Percentiles rank a stretch among this genome's conserved stretches.
Conservation (phyloP, 2,113 vertebrate genomes). For the Chroicocephalus ridibundus region DNA sequence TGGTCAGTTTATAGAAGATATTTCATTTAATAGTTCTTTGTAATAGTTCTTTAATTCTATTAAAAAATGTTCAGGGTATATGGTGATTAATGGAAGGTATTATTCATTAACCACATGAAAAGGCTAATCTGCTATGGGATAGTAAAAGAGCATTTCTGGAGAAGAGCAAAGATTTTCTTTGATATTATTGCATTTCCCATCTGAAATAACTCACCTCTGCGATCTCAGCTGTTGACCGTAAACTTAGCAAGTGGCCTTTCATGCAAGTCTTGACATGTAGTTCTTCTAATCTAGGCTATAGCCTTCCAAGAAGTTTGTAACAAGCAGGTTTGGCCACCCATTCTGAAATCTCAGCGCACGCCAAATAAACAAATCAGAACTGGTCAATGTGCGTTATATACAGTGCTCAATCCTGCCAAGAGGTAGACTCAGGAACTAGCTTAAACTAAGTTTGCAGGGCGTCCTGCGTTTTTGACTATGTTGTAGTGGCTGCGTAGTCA, state of each 20-base stretch:
- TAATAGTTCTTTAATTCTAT: background rate
- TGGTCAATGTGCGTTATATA: background rate
- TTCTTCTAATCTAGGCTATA: background rate
- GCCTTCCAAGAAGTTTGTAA: background rate
- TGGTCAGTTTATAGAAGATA: constrained; percentile 81
- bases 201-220: background rate
- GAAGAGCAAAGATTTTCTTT: background rate
- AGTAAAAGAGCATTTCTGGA: background rate
- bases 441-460: background rate
- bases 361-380: background rate
- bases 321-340: background rate
- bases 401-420: background rate
- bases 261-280: background rate
- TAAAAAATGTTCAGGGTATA: background rate
- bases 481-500: background rate
- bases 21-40: background rate
- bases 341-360: background rate
- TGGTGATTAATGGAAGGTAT: background rate
- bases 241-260: background rate
- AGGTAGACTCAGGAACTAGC: background rate
- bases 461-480: background rate
- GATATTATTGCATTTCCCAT: background rate
- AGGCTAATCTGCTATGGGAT: background rate
- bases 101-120: background rate
- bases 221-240: background rate